Evolutionary conservation across 2,888 invertebrate genomes (phyloP).

Genomic region (Apamea monoglypha): DNA sequence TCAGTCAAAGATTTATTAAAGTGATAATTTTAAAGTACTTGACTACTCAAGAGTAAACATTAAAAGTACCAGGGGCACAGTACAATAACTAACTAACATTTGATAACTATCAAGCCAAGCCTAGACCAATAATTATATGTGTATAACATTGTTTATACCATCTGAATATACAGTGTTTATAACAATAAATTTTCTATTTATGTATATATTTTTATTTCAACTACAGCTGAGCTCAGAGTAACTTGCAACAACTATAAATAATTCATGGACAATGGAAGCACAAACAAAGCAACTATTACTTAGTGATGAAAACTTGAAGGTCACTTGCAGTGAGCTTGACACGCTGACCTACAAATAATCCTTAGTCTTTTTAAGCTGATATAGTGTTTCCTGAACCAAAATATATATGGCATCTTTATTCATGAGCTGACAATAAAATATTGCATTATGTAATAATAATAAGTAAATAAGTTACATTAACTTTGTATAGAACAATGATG

Average conservation of each 20-base stretch:
- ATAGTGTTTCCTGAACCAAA: slow-evolving; percentile 23
- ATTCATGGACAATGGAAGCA: slow-evolving; percentile 23
- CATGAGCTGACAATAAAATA: not conserved
- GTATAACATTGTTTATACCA: not conserved
- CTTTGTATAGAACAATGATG: not conserved
- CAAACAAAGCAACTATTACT: slow-evolving; percentile 17
- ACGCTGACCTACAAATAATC: slow-evolving; percentile 52
- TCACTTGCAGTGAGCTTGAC: slow-evolving; percentile 41
- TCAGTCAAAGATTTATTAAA: not conserved
- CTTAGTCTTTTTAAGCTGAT: slow-evolving; percentile 39
- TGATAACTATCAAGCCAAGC: not conserved
- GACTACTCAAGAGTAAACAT: not conserved
- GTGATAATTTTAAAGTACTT: not conserved
- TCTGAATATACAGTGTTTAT: not conserved
- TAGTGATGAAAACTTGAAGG: slow-evolving; percentile 44
- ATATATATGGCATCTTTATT: slow-evolving; percentile 16
- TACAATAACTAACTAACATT: not conserved
- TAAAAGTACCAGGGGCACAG: not conserved
- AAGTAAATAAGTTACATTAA: not conserved
- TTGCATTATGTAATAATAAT: slow-evolving; percentile 3
- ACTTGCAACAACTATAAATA: slow-evolving; percentile 10
- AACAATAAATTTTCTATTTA: not conserved
- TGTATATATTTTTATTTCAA: not conserved
- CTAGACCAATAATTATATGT: not conserved
- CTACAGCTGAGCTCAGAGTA: not conserved